phyloP scores from a whole-genome alignment of 2,113 vertebrate genomes.

The Limnothrissa miodon region DNA sequence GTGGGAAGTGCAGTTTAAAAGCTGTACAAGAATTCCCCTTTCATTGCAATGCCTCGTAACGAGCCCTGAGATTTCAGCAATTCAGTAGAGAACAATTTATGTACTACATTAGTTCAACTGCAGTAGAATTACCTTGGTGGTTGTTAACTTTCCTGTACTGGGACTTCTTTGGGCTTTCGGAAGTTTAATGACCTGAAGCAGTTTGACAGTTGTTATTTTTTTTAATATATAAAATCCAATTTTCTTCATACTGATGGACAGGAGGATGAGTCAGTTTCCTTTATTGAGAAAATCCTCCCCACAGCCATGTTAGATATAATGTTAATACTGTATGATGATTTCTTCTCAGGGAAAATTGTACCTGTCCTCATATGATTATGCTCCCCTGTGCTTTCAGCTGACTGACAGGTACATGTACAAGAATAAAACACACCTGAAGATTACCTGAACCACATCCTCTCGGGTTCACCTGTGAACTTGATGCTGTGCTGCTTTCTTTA shows the following conservation, averaged over 20 bases:
- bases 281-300: background rate
- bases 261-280: background rate
- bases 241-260: background rate
- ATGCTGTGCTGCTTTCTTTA: background rate
- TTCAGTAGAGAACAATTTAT: background rate
- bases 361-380: background rate
- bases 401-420: background rate
- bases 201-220: background rate
- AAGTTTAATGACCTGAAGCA: background rate
- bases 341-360: background rate
- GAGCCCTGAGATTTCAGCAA: background rate
- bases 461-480: background rate
- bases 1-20: background rate
- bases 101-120: background rate
- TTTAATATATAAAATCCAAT: background rate
- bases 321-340: conserved; percentile 4
- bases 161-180: no score
- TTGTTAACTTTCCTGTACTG: background rate
- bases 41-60: background rate
- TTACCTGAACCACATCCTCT: background rate
- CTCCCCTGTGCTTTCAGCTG: background rate
- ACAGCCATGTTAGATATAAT: background rate
- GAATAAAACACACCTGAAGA: background rate
- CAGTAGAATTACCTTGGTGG: background rate
- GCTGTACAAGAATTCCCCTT: background rate